phyloP scores from a whole-genome alignment of 2,888 invertebrate species.

The Eilema griseolum region DNA sequence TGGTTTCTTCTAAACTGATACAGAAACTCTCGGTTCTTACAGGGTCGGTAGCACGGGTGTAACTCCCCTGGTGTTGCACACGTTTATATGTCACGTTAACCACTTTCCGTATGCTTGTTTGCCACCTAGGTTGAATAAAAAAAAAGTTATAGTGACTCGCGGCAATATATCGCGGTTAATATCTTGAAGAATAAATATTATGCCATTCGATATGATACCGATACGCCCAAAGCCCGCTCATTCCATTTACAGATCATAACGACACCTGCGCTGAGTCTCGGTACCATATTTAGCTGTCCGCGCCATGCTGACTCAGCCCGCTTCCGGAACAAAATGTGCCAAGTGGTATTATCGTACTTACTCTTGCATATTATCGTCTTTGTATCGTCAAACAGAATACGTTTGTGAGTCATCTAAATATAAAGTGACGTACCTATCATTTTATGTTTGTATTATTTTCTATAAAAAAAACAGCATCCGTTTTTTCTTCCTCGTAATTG shows the following conservation, averaged over 20 bases:
- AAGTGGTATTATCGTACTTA: neutral
- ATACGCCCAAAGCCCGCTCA: constrained; percentile 6
- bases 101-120: no score
- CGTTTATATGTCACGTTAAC: no score
- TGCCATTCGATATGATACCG: constrained; percentile 3
- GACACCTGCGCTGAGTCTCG: constrained; percentile 25
- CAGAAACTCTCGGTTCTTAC: no score
- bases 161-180: no score
- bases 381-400: neutral
- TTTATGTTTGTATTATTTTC: no score
- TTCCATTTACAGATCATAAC: constrained; percentile 7
- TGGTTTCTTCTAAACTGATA: no score
- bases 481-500: no score
- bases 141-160: no score
- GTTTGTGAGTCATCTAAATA: constrained; percentile 1
- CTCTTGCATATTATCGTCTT: constrained; percentile 7
- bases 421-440: neutral
- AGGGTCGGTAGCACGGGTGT: no score
- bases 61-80: no score
- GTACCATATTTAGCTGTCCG: constrained; percentile 35
- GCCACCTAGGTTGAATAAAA: no score
- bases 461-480: no score
- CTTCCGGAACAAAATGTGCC: constrained; percentile 19
- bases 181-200: neutral
- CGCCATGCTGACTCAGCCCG: constrained; percentile 35